Evolutionary conservation across 2,113 vertebrate species (phyloP), one percentile per base, ranked within the genome.

Genomic region (Anhinga anhinga): DNA sequence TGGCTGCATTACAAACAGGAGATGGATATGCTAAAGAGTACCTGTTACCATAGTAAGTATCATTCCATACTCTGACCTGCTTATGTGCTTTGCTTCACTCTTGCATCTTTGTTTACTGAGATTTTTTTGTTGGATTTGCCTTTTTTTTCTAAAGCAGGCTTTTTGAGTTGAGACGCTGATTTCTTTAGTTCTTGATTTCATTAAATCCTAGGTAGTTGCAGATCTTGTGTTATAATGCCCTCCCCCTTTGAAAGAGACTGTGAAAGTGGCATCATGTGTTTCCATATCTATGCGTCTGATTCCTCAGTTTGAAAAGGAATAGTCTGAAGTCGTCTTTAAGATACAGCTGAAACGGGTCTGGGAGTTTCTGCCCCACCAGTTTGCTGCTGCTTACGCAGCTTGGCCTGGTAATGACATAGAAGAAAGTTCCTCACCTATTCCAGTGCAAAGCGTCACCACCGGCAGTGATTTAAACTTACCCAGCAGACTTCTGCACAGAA

Each of bases 1-100:
- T 99, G 99, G 98, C 99, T 99, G 99, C 99, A 93, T 98, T 98
- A 98, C 99, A 98, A 98, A 98, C 99, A 99, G 99, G 99, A 99
- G 99, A 98, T 98, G 99, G 99, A 99, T 99, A 99, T 99, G 98
- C 99, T 99, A 99, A 98, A 99, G 99, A 99, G 98, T 99, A 99
- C 99, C 99, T 99, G 99, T 99, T 99, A 96, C 99, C 99, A 98
- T 99, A 99, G 99, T 99, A 99, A 99, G 99, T 99, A 99, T 98
- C 97, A 98, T 98, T 98, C 98, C 97, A 98, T 97, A 95, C 97
- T 97, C 97, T 96, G 90, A 97, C 95, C 92, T 97, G 97, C 98
- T 98, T 96, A 78, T 96, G 93, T 96, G 99, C 99, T 99, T 98
- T 96, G 98, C 98, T 98, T 98, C 94, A 95, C 95, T 96, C 71